Evolutionary conservation across 1,140 invertebrate species (phyloP), one percentile per base, ranked within the genome.

Genomic region (Reticulitermes speratus): DNA sequence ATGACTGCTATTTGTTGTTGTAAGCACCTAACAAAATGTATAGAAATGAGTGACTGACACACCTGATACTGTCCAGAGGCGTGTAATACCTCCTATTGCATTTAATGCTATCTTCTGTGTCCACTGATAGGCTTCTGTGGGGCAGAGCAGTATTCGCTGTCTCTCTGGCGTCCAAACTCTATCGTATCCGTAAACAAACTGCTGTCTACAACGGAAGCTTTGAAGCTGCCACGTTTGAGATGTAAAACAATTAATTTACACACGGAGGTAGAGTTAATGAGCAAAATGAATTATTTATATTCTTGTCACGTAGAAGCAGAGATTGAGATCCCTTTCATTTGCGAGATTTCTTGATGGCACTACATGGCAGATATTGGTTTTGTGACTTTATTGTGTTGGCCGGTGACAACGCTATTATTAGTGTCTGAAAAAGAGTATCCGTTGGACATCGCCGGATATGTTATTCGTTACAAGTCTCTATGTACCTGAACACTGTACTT

Each of bases 281-380:
- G 25, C 25, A 25, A 75, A 75, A 75, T 75, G 65, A 75, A 75
- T 75, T 75, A 75, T 75, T 75, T 75, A 75, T 75, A 16, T 75
- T 30, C 65, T 30, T 75, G 9, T 30, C 65, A 75, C n/a, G n/a
- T 2, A 30, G 65, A 75, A 30, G 65, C 65, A 75, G 0, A 30
- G 59, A 16, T 65, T 65, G 59, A 2, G 16, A 23, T 12, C 55
- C 55, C 55, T 8, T 59, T 23, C 25, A n/a, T 75, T 30, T 75
- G 7, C 6, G 8, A 30, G 3, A 9, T 25, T 75, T 30, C n/a
- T 75, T 30, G 65, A 8, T 3, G n/a, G 65, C 3, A 30, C 7
- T 75, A 30, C 25, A 30, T 8, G 8, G 65, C 7, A 30, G 65
- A 3, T 30, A 30, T 75, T 75, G 65, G 65, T 75, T 30, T 75